phyloP scores from a whole-genome alignment of 2,888 invertebrate species.

The Anoplius nigerrimus region DNA sequence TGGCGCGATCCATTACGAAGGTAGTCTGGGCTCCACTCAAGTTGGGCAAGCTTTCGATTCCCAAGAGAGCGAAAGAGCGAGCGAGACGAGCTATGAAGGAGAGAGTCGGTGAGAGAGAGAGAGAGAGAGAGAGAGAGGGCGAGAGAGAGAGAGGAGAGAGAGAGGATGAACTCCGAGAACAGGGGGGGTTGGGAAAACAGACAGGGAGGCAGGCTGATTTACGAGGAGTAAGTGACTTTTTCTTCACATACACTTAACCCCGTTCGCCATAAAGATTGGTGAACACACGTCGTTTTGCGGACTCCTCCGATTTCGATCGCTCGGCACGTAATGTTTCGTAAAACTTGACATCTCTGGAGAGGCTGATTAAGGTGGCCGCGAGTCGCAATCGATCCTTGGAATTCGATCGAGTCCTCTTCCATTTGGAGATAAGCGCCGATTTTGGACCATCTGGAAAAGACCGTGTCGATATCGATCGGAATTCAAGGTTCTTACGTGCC shows the following conservation, averaged over 20 bases:
- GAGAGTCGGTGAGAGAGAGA: conserved; percentile 20
- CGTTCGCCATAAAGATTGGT: conserved; percentile 50
- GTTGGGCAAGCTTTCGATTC: conserved; percentile 51
- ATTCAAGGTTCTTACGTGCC: too few relatives aligned
- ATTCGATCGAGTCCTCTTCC: conserved; percentile 36
- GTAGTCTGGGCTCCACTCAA: conserved; percentile 22
- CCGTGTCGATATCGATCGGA: too few relatives aligned
- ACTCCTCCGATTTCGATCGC: conserved; percentile 38
- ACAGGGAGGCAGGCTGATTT: conserved; percentile 36
- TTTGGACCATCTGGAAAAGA: background rate
- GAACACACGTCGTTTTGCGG: conserved; percentile 22
- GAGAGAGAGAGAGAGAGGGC: conserved; percentile 18
- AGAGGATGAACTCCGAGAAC: conserved; percentile 25
- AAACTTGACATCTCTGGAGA: conserved; percentile 19
- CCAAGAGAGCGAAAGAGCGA: conserved; percentile 2
- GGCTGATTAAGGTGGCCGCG: conserved; percentile 37
- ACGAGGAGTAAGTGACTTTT: conserved; percentile 37
- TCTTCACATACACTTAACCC: conserved; percentile 50
- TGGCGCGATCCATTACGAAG: conserved; percentile 46
- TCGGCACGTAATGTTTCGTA: conserved; percentile 31
- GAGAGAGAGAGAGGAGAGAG: conserved; percentile 27
- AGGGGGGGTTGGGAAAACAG: conserved; percentile 27
- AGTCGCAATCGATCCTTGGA: conserved; percentile 16
- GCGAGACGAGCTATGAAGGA: background rate
- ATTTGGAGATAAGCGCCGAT: conserved; percentile 8